These are phyloP conservation scores for Ia io DNA, from an alignment of 2,113 vertebrate genomes.

Conservation along the genomic window DNA sequence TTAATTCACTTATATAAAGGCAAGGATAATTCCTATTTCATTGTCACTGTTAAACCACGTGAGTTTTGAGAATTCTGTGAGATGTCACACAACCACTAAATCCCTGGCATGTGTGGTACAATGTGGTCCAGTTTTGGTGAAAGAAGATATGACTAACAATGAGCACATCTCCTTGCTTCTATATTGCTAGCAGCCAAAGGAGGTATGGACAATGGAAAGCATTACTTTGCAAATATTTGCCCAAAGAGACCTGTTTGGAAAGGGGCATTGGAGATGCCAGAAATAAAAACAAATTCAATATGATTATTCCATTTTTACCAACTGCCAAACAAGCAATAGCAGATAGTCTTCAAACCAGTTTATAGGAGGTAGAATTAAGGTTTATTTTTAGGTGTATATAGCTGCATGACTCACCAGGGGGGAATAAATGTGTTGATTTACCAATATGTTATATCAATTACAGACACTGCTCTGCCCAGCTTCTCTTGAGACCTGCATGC, in stretches of 20 bases:
- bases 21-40: neutral
- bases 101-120: neutral
- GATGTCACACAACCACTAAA: neutral
- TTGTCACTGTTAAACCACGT: neutral
- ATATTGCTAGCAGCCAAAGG: neutral
- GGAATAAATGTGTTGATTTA: conserved; percentile 36
- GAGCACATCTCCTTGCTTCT: neutral
- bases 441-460: conserved; percentile 49
- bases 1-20: neutral
- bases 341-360: conserved; percentile 13
- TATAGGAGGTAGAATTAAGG: conserved; percentile 42
- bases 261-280: conserved; percentile 22
- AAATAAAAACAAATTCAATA: conserved; percentile 19
- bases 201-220: neutral
- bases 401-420: neutral
- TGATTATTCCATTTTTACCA: conserved; percentile 55
- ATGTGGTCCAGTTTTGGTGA: neutral
- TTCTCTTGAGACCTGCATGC: neutral
- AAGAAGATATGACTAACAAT: neutral
- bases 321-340: conserved; percentile 48
- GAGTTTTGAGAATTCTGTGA: neutral
- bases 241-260: conserved; percentile 14
- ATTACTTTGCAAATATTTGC: neutral
- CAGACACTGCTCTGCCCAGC: neutral
- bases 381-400: conserved; percentile 48